Evolutionary conservation across 2,888 invertebrate species (phyloP), one percentile per base, ranked within the genome.

Genomic region (Adelognathus sp.): DNA sequence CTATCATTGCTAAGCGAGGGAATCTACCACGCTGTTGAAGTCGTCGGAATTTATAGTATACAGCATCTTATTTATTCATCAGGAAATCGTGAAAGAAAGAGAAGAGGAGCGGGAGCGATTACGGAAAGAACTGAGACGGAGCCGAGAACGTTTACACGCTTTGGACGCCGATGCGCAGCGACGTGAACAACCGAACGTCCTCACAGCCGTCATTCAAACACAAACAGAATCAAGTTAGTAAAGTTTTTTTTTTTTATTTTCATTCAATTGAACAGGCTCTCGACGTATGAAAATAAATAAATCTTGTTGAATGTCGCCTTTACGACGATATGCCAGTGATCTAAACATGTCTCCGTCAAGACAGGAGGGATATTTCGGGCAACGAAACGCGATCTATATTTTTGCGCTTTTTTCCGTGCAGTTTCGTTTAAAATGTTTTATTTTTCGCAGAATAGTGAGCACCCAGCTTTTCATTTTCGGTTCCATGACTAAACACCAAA

Each of bases 101-200:
- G 96, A 96, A 89, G 95, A 95, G 86, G 96, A 96, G 89, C 93
- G 95, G 73, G 95, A 95, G 86, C 93, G 94, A 85, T 92, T 96
- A 86, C 93, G 96, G 41, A 94, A 94, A 83, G 96, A 96, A 89
- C 92, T 96, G 86, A 94, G 95, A 86, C 93, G 94, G 87, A 94
- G 95, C 81, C 93, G 95, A 84, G 96, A 96, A 90, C 94, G 95
- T 87, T 92, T 95, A 79, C 95, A 95, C 88, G 94, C 94, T 83
- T 92, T 94, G 14, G 90, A 91, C 39, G 84, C 84, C 11, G 89
- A 91, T 11, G 87, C 88, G 54, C 90, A 90, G 69, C 87, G 87
- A 31, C 87, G 88, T 50, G 88, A 89, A 56, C 84, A 84, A 31
- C 80, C 84, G 18, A 86, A 83, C 76, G 69, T 80, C 29, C 69